These are phyloP conservation scores for Thunnus thynnus DNA, from an alignment of 2,113 vertebrate species.

Conservation along the genomic window DNA sequence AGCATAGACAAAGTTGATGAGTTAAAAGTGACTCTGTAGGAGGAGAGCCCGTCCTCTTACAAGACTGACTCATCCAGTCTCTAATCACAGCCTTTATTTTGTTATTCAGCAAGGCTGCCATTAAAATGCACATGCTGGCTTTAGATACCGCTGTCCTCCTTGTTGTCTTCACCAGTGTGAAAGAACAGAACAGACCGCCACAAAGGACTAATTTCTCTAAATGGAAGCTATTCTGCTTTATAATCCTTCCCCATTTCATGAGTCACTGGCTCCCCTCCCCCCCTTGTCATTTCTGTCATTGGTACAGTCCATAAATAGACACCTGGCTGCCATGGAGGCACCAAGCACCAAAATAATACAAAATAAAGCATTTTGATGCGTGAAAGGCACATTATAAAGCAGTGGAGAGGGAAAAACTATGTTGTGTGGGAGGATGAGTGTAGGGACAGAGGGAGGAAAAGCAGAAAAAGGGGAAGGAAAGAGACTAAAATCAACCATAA, in stretches of 20 bases:
- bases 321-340: conserved; percentile 62
- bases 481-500: neutral
- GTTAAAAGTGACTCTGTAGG: conserved; percentile 54
- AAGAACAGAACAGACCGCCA: conserved; percentile 45
- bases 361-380: conserved; percentile 40
- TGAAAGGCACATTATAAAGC: conserved; percentile 33
- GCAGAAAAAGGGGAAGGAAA: neutral
- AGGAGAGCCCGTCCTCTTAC: conserved; percentile 48
- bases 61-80: conserved; percentile 65
- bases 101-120: conserved; percentile 9
- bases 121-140: conserved; percentile 49
- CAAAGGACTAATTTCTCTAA: conserved; percentile 75
- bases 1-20: conserved; percentile 20
- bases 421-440: neutral
- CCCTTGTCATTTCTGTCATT: conserved; percentile 59
- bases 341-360: conserved; percentile 36
- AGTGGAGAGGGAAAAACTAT: conserved; percentile 1
- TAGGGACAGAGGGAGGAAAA: neutral
- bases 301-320: conserved; percentile 77
- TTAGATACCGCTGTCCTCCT: conserved; percentile 24
- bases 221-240: conserved; percentile 68
- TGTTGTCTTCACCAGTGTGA: conserved; percentile 28
- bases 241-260: conserved; percentile 76
- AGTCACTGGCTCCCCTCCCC: conserved; percentile 63
- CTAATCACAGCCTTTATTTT: conserved; percentile 61